Conservation (phyloP, 2,113 vertebrate species). For the Peromyscus polionotus region DNA sequence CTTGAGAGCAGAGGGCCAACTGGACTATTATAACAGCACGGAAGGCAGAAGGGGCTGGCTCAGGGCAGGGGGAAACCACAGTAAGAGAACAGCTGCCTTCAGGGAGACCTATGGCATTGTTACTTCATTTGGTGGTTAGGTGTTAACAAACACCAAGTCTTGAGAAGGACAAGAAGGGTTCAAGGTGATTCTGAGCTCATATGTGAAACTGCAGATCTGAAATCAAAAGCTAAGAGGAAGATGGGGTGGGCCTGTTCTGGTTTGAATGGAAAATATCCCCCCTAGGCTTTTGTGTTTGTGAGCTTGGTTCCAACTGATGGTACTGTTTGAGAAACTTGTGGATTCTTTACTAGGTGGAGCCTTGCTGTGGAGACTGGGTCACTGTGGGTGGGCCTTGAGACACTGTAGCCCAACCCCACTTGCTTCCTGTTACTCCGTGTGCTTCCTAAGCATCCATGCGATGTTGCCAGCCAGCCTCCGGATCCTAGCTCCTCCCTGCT, state of each 20-base stretch:
- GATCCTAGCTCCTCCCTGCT: neutral
- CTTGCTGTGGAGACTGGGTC: neutral
- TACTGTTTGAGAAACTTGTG: neutral
- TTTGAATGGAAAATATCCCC: neutral
- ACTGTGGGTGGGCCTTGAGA: neutral
- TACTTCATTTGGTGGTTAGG: neutral
- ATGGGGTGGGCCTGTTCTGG: neutral
- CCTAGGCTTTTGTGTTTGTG: neutral
- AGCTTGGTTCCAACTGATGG: neutral
- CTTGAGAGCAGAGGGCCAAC: neutral
- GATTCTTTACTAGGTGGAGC: neutral
- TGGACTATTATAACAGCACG: neutral
- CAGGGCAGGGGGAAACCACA: neutral
- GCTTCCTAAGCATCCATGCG: too few relatives aligned
- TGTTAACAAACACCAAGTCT: neutral
- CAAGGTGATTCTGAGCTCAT: neutral
- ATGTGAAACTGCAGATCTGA: neutral
- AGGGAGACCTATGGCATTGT: neutral
- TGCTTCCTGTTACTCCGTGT: neutral
- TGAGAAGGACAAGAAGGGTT: neutral
- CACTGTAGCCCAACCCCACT: neutral
- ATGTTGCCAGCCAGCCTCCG: neutral
- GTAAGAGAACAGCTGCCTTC: neutral
- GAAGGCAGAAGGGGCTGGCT: neutral
- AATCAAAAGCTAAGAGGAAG: neutral